A percentile compares a stretch with the other conserved stretches of the same genome.
These are phyloP conservation scores for Pelosia muscerda DNA, from an alignment of 2,888 invertebrate species.

Conservation along the genomic window DNA sequence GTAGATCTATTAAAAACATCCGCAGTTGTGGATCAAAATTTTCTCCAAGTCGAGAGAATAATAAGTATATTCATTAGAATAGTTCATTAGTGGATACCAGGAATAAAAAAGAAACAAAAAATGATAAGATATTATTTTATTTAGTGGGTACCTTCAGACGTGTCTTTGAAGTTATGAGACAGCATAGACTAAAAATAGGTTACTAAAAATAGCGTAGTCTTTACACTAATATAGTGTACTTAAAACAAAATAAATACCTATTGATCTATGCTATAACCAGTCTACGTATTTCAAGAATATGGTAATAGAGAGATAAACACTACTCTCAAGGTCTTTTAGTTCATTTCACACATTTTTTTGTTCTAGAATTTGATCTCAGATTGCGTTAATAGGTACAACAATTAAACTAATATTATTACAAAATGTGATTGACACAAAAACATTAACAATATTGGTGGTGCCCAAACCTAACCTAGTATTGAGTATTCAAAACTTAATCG, in stretches of 20 bases:
- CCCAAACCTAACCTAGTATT: conserved; percentile 66
- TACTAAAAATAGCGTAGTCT: conserved; percentile 53
- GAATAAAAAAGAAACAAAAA: conserved; percentile 24
- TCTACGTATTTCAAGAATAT: conserved; percentile 26
- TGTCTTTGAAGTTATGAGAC: conserved; percentile 65
- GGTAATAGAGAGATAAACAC: conserved; percentile 11
- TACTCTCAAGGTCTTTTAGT: conserved; percentile 27
- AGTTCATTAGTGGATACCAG: not conserved
- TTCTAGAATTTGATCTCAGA: conserved; percentile 44
- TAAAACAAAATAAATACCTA: conserved; percentile 69
- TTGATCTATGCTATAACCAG: conserved; percentile 26
- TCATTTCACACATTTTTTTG: conserved; percentile 32
- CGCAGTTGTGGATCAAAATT: too few relatives aligned
- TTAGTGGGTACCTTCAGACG: conserved; percentile 68
- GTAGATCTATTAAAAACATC: too few relatives aligned
- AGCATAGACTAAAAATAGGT: conserved; percentile 50
- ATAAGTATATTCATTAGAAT: too few relatives aligned
- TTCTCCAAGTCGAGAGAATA: too few relatives aligned
- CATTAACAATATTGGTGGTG: conserved; percentile 67
- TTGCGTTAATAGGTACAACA: conserved; percentile 39
- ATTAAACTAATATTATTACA: conserved; percentile 32
- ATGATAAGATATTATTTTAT: conserved; percentile 55
- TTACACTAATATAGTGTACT: conserved; percentile 86
- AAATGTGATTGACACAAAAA: conserved; percentile 39
- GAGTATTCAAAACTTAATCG: conserved; percentile 80